phyloP scores from a whole-genome alignment of 2,888 invertebrate species.

The Caenorhabditis wallacei region DNA sequence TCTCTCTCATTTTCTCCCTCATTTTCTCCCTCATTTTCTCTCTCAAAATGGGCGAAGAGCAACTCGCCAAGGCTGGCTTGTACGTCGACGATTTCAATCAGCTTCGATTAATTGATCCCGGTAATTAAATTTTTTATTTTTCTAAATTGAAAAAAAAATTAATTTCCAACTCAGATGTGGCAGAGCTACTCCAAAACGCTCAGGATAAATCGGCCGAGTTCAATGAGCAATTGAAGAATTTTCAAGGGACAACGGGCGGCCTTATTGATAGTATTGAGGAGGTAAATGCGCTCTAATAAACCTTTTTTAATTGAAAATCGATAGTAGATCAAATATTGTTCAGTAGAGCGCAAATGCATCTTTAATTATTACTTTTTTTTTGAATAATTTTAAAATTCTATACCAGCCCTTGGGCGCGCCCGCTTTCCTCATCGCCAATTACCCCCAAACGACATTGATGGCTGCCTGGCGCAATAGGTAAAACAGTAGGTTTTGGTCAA shows the following conservation, averaged over 20 bases:
- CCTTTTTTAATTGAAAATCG: no score
- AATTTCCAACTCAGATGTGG: no score
- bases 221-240: conserved; percentile 50
- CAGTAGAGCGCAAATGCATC: no score
- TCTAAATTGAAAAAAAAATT: no score
- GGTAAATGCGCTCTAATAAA: conserved; percentile 14
- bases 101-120: conserved; percentile 55
- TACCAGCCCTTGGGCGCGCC: no score
- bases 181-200: conserved; percentile 54
- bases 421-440: no score
- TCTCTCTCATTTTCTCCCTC: background rate
- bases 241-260: conserved; percentile 42
- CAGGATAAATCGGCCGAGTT: conserved; percentile 64
- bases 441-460: no score
- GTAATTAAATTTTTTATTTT: conserved; percentile 6
- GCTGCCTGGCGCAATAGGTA: no score
- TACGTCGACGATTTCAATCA: conserved; percentile 63
- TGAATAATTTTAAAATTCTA: no score
- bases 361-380: no score
- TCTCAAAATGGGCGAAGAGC: conserved; percentile 44
- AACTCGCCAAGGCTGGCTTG: conserved; percentile 56
- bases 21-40: background rate
- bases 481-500: no score
- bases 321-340: no score
- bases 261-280: conserved; percentile 64